Percentiles rank a stretch among this genome's conserved stretches.
phyloP scores from a whole-genome alignment of 2,888 invertebrate species.

The Drosophila macrothrix region DNA sequence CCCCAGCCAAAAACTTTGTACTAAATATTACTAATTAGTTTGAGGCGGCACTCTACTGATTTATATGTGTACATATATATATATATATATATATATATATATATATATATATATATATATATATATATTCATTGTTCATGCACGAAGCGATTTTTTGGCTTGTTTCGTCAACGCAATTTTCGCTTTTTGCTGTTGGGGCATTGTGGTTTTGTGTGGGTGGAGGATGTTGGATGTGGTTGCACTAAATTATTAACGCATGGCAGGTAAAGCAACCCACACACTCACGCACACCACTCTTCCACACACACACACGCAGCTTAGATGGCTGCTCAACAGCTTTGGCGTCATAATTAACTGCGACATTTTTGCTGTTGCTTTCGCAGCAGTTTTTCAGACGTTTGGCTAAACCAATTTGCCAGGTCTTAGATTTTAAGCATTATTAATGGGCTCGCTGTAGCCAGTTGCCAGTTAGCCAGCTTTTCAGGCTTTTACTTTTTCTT shows the following conservation, averaged over 20 bases:
- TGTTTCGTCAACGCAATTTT: constrained; percentile 17
- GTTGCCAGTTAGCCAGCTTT: constrained; percentile 23
- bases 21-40: constrained; percentile 60
- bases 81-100: background rate
- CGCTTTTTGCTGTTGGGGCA: constrained; percentile 6
- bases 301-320: background rate
- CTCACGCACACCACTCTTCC: background rate
- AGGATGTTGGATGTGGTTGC: constrained; percentile 7
- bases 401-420: constrained; percentile 76
- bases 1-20: constrained; percentile 3
- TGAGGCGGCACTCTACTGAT: background rate
- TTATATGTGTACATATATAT: background rate
- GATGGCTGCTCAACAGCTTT: constrained; percentile 46
- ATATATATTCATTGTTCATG: background rate
- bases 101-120: background rate
- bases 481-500: constrained; percentile 29
- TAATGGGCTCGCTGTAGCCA: constrained; percentile 53
- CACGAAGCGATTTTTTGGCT: constrained; percentile 8
- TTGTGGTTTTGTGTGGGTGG: background rate
- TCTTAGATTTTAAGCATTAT: constrained; percentile 80
- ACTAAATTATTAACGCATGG: constrained; percentile 56
- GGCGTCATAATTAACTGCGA: constrained; percentile 75
- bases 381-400: constrained; percentile 43
- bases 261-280: constrained; percentile 39
- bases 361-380: constrained; percentile 54